A percentile compares a stretch with the other conserved stretches of the same genome.
Evolutionary conservation across 2,113 vertebrate species (phyloP).

Genomic region (Dicaeum eximium): DNA sequence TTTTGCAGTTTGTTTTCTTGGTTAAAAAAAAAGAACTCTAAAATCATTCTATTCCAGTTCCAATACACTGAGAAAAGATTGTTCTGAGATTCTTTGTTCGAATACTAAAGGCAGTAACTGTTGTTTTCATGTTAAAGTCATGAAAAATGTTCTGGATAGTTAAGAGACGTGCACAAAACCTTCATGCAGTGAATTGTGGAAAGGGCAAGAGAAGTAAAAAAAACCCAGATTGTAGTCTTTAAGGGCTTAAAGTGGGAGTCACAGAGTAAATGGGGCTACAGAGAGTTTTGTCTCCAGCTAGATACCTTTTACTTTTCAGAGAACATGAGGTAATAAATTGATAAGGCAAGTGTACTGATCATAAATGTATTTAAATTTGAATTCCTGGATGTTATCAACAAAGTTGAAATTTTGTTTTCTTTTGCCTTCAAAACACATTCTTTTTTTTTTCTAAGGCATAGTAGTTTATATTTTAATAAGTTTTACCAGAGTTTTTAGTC

Average conservation of each 20-base stretch:
- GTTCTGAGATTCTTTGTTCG: not conserved
- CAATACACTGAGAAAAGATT: not conserved
- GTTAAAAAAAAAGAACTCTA: not conserved
- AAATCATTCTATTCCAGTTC: not conserved
- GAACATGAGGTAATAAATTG: not conserved
- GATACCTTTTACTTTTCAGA: not conserved
- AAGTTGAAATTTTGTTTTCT: not conserved
- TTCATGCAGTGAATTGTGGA: not conserved
- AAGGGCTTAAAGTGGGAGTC: not conserved
- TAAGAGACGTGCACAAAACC: not conserved
- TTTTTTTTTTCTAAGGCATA: not conserved
- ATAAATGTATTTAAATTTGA: not conserved
- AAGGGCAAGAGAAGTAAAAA: not conserved
- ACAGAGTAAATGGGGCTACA: not conserved
- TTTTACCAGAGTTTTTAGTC: not conserved
- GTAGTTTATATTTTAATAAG: not conserved
- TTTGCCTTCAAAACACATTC: not conserved
- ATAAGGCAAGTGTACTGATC: not conserved
- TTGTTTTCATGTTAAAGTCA: not conserved
- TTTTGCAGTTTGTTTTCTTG: not conserved
- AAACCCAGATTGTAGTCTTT: not conserved
- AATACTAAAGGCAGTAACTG: not conserved
- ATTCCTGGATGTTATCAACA: not conserved
- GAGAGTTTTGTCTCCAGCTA: not conserved
- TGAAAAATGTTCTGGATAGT: not conserved